Conservation (phyloP, 2,113 vertebrate species). For the Pollimyrus isidori region DNA sequence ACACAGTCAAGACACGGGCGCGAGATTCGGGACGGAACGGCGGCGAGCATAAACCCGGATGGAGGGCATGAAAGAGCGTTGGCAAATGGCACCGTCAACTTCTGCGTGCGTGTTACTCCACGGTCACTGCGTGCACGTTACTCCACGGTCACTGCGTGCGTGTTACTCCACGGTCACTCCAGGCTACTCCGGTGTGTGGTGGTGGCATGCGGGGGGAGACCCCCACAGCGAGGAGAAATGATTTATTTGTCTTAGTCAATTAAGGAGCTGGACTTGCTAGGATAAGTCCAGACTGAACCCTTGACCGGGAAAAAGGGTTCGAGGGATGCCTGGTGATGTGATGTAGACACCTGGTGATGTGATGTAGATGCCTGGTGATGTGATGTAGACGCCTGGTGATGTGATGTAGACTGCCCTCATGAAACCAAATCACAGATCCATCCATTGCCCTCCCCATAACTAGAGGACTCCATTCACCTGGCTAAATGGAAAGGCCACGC, state of each 20-base stretch:
- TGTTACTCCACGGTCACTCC: not conserved
- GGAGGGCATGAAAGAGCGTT: not conserved
- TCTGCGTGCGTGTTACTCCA: not conserved
- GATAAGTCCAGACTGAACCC: not conserved
- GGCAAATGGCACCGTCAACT: not conserved
- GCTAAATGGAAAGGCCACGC: not conserved
- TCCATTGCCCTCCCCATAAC: not conserved
- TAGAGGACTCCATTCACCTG: not conserved
- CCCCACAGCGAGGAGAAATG: not conserved
- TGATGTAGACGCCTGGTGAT: no score
- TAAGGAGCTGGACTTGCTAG: not conserved
- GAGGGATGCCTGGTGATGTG: not conserved
- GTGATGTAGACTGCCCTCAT: rapidly evolving
- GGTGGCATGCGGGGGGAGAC: no score
- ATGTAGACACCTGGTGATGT: not conserved
- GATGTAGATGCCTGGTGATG: not conserved
- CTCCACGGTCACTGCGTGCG: not conserved
- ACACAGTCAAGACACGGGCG: no score
- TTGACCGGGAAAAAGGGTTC: not conserved
- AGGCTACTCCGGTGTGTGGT: not conserved
- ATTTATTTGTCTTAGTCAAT: not conserved
- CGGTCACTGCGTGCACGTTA: not conserved
- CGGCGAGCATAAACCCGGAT: not conserved
- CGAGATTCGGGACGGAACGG: not conserved
- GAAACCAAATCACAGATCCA: not conserved